Evolutionary conservation across 2,113 vertebrate species (phyloP), one percentile per base, ranked within the genome.

Genomic region (Vombatus ursinus): DNA sequence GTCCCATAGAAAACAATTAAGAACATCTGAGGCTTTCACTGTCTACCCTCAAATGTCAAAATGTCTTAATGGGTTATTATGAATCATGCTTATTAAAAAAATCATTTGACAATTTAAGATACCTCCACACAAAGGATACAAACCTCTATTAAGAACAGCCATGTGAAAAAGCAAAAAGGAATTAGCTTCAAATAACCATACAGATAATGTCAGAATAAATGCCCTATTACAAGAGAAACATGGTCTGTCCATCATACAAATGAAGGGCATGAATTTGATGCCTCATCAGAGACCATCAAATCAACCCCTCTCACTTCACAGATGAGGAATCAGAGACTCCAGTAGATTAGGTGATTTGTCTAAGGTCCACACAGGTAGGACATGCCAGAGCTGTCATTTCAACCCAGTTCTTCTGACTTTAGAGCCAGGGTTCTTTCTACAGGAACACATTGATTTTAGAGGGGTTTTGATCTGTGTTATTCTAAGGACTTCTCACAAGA

Each of bases 1-100:
- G 95, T 94, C 49, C 51, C 90, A 95, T 28, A 97, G 93, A 97
- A 98, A 98, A 98, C 90, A 98, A 97, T 97, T 97, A 97, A 96
- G 92, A 95, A 16, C 95, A 97, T 96, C 91, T 95, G 92, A 97
- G 96, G 95, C 93, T 97, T 95, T 97, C 37, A 94, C 37, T 93
- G 90, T 92, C 96, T 95, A 94, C 90, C 94, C n/a, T 84, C 89
- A 95, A 92, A 97, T 96, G 57, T 93, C 97, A 97, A 97, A 98
- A 98, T 95, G 52, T 90, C 98, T 25, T 0, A 51, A 94, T 48
- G 48, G 94, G 94, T 97, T 98, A 97, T 98, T 98, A 97, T 97
- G 96, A 90, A 97, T 96, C 97, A 92, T 90, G 90, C 95, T 98
- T 95, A 96, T 97, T 96, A 97, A 89, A 92, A 31, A 19, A 95